A percentile compares a stretch with the other conserved stretches of the same genome.
Evolutionary conservation across 1,140 invertebrate genomes (phyloP).

Genomic region (Camponotus pennsylvanicus): DNA sequence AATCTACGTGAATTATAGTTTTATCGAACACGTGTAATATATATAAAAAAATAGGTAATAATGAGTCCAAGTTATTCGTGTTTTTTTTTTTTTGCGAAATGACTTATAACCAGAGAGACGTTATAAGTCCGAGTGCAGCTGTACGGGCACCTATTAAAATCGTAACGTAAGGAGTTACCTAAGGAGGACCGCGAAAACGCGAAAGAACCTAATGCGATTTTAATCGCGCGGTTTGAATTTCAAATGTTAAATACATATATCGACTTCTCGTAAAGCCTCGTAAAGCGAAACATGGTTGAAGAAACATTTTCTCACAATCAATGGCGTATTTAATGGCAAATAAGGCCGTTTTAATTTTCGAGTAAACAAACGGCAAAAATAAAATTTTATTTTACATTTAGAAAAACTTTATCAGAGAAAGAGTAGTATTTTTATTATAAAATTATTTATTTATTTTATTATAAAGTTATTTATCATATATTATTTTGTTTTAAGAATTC

Average conservation of each 20-base stretch:
- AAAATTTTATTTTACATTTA: neutral
- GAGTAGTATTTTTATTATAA: neutral
- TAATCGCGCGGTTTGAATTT: constrained; percentile 85
- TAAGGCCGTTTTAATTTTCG: neutral
- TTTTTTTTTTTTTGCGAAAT: constrained; percentile 23
- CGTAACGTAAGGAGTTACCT: constrained; percentile 22
- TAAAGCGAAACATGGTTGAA: constrained; percentile 62
- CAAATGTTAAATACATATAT: constrained; percentile 77
- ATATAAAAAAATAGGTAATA: neutral
- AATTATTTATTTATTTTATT: too few species aligned
- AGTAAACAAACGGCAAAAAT: neutral
- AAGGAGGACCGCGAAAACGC: constrained; percentile 44
- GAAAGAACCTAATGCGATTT: constrained; percentile 83
- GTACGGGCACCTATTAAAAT: neutral
- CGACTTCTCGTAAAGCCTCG: constrained; percentile 61
- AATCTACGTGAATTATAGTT: neutral
- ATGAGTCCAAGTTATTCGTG: constrained; percentile 10
- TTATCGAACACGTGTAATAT: neutral
- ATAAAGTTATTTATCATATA: too few species aligned
- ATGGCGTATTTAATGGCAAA: constrained; percentile 66
- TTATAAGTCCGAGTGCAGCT: neutral
- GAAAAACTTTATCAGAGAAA: neutral
- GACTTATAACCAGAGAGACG: neutral
- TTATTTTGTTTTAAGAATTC: too few species aligned
- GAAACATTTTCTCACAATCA: constrained; percentile 63